These are phyloP conservation scores for Staurois parvus DNA, from an alignment of 2,797 vertebrate species.

Conservation along the genomic window DNA sequence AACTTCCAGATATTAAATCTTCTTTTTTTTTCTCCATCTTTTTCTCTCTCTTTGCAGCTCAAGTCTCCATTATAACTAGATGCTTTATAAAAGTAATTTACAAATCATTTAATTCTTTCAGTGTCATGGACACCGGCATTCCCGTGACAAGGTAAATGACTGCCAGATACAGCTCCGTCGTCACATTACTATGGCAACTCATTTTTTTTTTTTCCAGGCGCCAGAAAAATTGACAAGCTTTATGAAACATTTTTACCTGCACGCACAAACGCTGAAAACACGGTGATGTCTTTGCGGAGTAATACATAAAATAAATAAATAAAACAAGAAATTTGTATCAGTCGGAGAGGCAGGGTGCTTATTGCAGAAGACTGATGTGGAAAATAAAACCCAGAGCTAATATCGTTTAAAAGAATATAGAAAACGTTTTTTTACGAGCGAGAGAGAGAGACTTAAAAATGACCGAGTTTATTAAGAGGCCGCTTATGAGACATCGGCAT, in stretches of 20 bases:
- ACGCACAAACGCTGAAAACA: slow-evolving; percentile 8
- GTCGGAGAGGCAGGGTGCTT: not conserved
- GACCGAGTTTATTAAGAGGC: slow-evolving; percentile 34
- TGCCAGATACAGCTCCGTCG: not conserved
- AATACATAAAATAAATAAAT: not conserved
- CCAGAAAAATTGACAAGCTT: slow-evolving; percentile 23
- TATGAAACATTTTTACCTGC: slow-evolving; percentile 30
- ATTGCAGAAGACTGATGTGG: slow-evolving; percentile 18
- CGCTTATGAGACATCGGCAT: not conserved
- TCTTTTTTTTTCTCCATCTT: not conserved
- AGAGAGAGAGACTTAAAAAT: slow-evolving; percentile 5
- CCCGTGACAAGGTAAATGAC: slow-evolving; percentile 40
- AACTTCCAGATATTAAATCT: not conserved
- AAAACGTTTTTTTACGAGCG: slow-evolving; percentile 25
- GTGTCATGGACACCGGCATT: slow-evolving; percentile 26
- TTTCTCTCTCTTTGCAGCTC: not conserved
- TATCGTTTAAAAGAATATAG: slow-evolving; percentile 25
- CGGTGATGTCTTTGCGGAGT: not conserved
- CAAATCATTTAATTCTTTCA: slow-evolving; percentile 54
- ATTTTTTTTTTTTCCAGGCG: slow-evolving; percentile 12
- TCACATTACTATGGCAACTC: slow-evolving; percentile 52
- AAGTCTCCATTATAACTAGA: slow-evolving; percentile 4
- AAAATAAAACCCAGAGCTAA: slow-evolving; percentile 23
- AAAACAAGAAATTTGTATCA: not conserved
- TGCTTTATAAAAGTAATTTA: slow-evolving; percentile 49